Evolutionary conservation across 1,140 invertebrate genomes (phyloP).

Genomic region (Sinella curviseta): DNA sequence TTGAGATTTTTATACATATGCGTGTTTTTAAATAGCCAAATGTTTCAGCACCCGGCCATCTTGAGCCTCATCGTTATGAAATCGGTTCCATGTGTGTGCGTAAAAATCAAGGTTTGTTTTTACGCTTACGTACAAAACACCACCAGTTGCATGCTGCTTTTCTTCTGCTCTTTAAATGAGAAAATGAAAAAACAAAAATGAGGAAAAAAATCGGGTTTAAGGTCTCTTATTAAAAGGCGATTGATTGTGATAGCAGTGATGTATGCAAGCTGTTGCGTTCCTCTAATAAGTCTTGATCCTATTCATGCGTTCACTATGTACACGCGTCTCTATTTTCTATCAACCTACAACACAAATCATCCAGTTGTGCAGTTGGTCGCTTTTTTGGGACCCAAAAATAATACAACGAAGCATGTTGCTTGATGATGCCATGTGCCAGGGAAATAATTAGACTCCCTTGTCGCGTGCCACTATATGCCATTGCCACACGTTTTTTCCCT

Average conservation of each 20-base stretch:
- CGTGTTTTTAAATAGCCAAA: not conserved
- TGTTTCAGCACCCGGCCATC: not conserved
- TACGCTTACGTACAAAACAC: not conserved
- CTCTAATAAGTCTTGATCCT: no score
- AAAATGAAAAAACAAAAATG: no score
- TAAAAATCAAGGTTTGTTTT: conserved; percentile 14
- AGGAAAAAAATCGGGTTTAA: no score
- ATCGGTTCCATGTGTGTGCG: conserved; percentile 7
- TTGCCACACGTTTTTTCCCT: not conserved
- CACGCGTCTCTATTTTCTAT: no score
- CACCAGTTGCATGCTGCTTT: not conserved
- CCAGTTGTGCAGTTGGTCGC: not conserved
- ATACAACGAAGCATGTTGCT: no score
- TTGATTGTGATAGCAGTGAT: no score
- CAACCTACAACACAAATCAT: no score
- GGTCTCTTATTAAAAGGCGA: conserved; percentile 13
- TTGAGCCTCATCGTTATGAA: no score
- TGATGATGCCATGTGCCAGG: not conserved
- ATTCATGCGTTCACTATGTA: no score
- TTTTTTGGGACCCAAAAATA: no score
- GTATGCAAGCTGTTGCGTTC: conserved; percentile 4
- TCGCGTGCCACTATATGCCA: not conserved
- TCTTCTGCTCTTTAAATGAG: no score
- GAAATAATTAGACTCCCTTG: not conserved
- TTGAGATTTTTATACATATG: not conserved